Evolutionary conservation across 2,888 invertebrate genomes (phyloP), one percentile per base, ranked within the genome.

Genomic region (Leptarthrus brevirostris): DNA sequence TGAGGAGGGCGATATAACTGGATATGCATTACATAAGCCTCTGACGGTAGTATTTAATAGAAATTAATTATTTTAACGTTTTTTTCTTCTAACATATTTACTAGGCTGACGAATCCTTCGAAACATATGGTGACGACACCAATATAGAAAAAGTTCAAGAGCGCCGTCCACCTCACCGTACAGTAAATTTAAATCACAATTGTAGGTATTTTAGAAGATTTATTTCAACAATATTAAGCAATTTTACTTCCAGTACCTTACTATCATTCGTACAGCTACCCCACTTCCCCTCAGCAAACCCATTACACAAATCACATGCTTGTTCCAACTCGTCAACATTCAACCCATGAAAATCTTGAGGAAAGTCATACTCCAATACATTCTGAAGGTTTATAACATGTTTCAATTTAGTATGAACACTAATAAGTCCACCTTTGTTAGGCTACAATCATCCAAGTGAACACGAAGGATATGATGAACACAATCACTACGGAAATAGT

Each of bases 1-100:
- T 75, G 91, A 91, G 79, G 88, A 87, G 1, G 88, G 87, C 1
- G 90, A 90, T 72, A 87, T 88, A 1, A 86, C 88, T 0, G 89
- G 88, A 1, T 90, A 79, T 75, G 80, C 80, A 3, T 72, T 79
- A 26, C 78, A 78, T 8, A 75, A 78, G 26, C 77, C 77, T 26
- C 20, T 73, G n/a, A 34, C 54, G 26, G 71, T 70, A 8, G 61
- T n/a, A n/a, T n/a, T 66, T 20, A 30, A 30, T n/a, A n/a, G 8
- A 10, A 22, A 4, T 8, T 1, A 30, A 24, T 1, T 34, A 16
- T 56, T 56, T 56, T 58, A 54, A 26, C 30, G 14, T 14, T 1
- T 10, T n/a, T n/a, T n/a, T n/a, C n/a, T 8, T 53, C 24, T 34
- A 34, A 34, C 6, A 8, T 34, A 8, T 34, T 10, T 10, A 34